phyloP scores from a whole-genome alignment of 1,140 invertebrate genomes.

The Drosophila varians region DNA sequence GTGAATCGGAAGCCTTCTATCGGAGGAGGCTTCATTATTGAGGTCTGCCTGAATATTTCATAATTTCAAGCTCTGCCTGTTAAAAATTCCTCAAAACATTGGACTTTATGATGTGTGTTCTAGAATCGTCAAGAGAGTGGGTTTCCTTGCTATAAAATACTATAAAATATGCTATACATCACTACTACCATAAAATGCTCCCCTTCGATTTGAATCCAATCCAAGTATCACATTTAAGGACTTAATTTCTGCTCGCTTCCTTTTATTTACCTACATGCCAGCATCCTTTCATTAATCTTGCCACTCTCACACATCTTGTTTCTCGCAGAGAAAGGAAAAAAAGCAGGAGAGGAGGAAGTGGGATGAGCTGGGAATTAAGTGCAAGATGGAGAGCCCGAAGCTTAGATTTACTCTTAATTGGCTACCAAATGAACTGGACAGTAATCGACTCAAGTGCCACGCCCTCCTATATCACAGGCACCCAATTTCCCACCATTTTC shows the following conservation, averaged over 20 bases:
- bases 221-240: background rate
- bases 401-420: constrained; percentile 49
- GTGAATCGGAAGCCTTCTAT: background rate
- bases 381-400: too few species aligned
- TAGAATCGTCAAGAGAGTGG: too few species aligned
- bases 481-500: constrained; percentile 4
- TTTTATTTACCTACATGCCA: background rate
- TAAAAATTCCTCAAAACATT: background rate
- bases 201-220: too few species aligned
- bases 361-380: too few species aligned
- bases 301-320: constrained; percentile 5
- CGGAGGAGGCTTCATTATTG: background rate
- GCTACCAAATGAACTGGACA: constrained; percentile 50
- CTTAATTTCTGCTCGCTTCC: background rate
- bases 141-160: too few species aligned
- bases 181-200: too few species aligned
- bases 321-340: background rate
- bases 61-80: background rate
- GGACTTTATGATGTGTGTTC: background rate
- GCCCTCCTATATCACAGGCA: background rate
- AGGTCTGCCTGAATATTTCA: background rate
- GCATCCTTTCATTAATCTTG: constrained; percentile 12
- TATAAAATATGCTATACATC: too few species aligned
- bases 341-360: background rate
- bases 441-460: constrained; percentile 33